phyloP scores from a whole-genome alignment of 2,797 vertebrate species.

The Enteromius radiatus region DNA sequence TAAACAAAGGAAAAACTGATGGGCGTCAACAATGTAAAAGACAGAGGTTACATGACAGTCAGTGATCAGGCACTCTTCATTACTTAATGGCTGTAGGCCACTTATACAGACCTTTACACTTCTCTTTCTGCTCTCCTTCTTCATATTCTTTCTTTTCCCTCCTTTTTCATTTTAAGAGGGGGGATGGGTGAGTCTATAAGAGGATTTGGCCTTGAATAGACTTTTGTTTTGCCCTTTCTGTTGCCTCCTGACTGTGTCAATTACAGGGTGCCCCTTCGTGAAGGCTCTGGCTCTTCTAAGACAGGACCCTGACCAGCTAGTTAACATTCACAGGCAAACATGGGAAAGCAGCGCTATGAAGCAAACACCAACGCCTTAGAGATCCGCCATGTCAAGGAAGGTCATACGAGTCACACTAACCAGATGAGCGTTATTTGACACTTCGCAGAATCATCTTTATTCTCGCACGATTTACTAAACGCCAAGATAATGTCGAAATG shows the following conservation, averaged over 20 bases:
- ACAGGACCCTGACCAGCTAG: constrained; percentile 81
- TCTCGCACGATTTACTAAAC: background rate
- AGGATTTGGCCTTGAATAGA: constrained; percentile 87
- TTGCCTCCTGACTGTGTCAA: constrained; percentile 90
- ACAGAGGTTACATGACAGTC: constrained; percentile 75
- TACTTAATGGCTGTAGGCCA: constrained; percentile 80
- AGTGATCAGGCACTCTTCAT: constrained; percentile 86
- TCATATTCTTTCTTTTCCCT: constrained; percentile 66
- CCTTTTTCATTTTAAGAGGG: constrained; percentile 80
- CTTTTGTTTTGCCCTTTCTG: constrained; percentile 94
- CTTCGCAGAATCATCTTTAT: constrained; percentile 31
- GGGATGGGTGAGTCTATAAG: constrained; percentile 84
- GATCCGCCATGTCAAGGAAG: constrained; percentile 34
- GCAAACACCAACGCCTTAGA: constrained; percentile 61
- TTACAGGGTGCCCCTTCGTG: constrained; percentile 84
- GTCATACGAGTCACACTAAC: constrained; percentile 40
- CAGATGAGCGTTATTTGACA: constrained; percentile 16
- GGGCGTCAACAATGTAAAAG: constrained; percentile 53
- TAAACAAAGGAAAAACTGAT: constrained; percentile 37
- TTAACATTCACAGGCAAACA: constrained; percentile 91
- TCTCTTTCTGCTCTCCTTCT: constrained; percentile 62
- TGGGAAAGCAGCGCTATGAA: constrained; percentile 79
- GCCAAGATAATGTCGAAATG: constrained; percentile 1
- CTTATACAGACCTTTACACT: constrained; percentile 78
- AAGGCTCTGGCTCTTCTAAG: constrained; percentile 81